Evolutionary conservation across 1,140 invertebrate species (phyloP).

Genomic region (Drosophila pachea): DNA sequence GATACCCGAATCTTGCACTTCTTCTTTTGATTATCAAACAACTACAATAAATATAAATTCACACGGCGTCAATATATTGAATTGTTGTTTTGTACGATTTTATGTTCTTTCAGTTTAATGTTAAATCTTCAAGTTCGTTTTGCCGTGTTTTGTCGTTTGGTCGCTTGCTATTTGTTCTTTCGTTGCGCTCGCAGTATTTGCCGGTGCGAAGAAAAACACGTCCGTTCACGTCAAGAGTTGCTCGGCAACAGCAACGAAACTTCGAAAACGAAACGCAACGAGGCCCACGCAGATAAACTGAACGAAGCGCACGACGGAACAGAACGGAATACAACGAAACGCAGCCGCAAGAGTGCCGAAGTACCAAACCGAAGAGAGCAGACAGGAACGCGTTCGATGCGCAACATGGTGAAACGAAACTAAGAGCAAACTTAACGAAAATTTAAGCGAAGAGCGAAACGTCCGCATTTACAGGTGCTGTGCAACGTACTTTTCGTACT

Average conservation of each 20-base stretch:
- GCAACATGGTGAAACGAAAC: constrained; percentile 6
- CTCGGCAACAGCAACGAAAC: constrained; percentile 45
- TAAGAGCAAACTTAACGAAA: constrained; percentile 18
- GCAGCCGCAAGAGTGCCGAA: background rate
- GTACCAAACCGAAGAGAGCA: background rate
- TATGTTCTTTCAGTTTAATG: constrained; percentile 16
- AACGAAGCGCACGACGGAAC: constrained; percentile 10
- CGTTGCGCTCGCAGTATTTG: constrained; percentile 19
- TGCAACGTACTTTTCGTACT: background rate
- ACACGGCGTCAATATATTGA: constrained; percentile 10
- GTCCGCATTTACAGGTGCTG: constrained; percentile 6
- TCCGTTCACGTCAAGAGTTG: constrained; percentile 45
- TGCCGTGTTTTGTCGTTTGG: constrained; percentile 29
- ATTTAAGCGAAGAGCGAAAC: constrained; percentile 1
- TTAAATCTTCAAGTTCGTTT: constrained; percentile 13
- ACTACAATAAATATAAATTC: constrained; percentile 9
- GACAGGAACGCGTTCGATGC: background rate
- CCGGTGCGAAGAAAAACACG: constrained; percentile 29
- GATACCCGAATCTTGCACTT: background rate
- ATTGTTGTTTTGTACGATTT: constrained; percentile 5
- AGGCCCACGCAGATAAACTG: background rate
- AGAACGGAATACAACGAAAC: constrained; percentile 6
- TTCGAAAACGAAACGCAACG: background rate
- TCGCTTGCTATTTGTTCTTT: constrained; percentile 15
- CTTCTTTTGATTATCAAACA: background rate